phyloP scores from a whole-genome alignment of 2,797 vertebrate genomes.

The Peromyscus attwateri region DNA sequence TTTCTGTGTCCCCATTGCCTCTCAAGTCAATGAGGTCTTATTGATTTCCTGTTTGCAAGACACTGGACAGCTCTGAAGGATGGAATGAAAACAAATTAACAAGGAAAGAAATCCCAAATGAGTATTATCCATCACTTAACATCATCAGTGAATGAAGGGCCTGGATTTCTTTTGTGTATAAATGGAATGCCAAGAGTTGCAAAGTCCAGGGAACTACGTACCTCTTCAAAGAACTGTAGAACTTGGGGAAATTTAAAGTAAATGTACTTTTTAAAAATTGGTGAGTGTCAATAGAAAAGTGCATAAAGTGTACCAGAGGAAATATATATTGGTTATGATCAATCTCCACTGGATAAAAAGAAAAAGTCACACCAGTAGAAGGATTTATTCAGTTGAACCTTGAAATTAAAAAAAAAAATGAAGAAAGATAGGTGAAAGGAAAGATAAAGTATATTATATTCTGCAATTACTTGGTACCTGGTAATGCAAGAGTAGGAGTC shows the following conservation, averaged over 20 bases:
- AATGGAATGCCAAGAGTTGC: not conserved
- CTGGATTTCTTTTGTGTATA: not conserved
- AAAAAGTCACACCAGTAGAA: not conserved
- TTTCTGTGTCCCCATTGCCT: not conserved
- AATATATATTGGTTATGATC: not conserved
- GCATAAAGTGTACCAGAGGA: not conserved
- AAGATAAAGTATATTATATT: not conserved
- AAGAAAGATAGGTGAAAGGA: not conserved
- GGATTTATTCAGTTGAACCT: conserved; percentile 5
- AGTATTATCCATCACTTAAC: not conserved
- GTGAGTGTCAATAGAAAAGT: not conserved
- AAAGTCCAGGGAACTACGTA: not conserved
- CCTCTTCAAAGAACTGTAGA: not conserved
- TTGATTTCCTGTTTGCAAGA: not conserved
- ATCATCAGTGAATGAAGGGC: not conserved
- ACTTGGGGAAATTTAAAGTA: not conserved
- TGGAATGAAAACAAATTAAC: conserved; percentile 52
- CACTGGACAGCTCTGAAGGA: not conserved
- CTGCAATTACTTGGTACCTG: not conserved
- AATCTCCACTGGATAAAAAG: not conserved
- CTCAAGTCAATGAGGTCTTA: not conserved
- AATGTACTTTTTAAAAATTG: not conserved
- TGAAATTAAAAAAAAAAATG: not conserved
- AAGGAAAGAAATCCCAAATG: not conserved
- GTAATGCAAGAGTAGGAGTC: not conserved